Evolutionary conservation across 2,113 vertebrate species (phyloP).

Genomic region (Alligator sinensis): DNA sequence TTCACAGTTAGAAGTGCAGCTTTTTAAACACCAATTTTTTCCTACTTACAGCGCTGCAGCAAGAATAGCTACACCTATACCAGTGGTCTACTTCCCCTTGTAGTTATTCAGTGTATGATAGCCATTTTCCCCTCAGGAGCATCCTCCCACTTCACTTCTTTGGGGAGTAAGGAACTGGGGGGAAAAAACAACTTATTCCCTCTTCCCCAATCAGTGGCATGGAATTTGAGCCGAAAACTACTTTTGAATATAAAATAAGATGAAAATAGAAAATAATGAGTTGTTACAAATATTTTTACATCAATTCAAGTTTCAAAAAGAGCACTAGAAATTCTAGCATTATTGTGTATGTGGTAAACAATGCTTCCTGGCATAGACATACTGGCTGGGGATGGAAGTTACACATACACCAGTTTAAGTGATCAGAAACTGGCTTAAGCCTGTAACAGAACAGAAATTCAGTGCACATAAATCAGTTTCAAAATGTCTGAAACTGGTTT

Average conservation of each 20-base stretch:
- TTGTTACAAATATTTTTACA: not conserved
- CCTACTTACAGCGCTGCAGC: not conserved
- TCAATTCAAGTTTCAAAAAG: not conserved
- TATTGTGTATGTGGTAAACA: not conserved
- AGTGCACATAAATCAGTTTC: too few species aligned
- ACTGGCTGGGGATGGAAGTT: too few species aligned
- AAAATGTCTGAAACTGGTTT: too few species aligned
- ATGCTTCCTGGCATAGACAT: not conserved
- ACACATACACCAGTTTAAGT: too few species aligned
- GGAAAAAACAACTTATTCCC: not conserved
- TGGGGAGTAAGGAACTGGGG: not conserved
- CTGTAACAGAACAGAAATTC: too few species aligned
- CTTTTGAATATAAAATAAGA: too few species aligned
- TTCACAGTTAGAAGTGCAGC: not conserved
- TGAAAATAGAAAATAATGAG: not conserved
- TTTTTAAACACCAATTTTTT: not conserved
- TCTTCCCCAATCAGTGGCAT: not conserved
- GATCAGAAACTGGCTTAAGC: too few species aligned
- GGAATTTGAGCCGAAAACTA: too few species aligned
- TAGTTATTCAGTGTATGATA: not conserved
- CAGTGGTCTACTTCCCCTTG: not conserved
- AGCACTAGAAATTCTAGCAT: not conserved
- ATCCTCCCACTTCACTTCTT: accelerated
- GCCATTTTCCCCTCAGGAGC: not conserved
- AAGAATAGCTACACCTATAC: not conserved